Base-by-base conservation (phyloP, 2,797 vertebrate genomes). In the Morus bassanus region DNA sequence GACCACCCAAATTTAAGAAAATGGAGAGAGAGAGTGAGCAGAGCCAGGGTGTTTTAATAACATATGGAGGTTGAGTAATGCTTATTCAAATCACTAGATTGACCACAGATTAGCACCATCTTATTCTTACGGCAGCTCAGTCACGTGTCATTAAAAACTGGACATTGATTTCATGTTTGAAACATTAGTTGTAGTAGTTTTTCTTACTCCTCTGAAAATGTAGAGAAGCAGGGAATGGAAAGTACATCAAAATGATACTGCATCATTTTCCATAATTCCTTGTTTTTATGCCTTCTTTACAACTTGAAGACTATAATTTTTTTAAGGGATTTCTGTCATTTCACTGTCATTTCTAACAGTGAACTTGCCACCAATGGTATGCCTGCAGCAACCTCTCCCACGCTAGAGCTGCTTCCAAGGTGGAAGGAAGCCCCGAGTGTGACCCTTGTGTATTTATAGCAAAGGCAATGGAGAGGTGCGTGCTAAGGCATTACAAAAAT, bases 331-430 rank as follows among this genome's bases (percentile, higher is more conserved):
- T 96, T 91, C 75, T 95, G 68, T 91, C 33, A 45, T 90, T 94
- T 93, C 63, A 2, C 56, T 89, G 81, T 87, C 19, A 63, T 65
- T 96, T 96, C 79, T 95, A 78, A 69, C 70, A 43, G 87, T 45
- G 72, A 81, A 56, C 74, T 95, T 93, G 68, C 90, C 70, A 83
- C 85, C 84, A 89, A 76, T 56, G 89, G 51, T 94, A 57, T 89
- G 48, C 61, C 86, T 93, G 80, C 33, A 90, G 64, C 75, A 94
- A 63, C 72, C 56, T 86, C 73, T 93, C 82, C 88, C 60, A 67
- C 0, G 2, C 70, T 61, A 39, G 78, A 75, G 28, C 75, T 87
- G 64, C 54, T 85, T 93, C 70, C 48, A 81, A 25, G 72, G 45
- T 61, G 81, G 63, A 85, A 93, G 68, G 72, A 83, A 95, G 64